These are phyloP conservation scores for Rallus crepitans DNA, from an alignment of 2,797 vertebrate genomes.

Conservation along the genomic window DNA sequence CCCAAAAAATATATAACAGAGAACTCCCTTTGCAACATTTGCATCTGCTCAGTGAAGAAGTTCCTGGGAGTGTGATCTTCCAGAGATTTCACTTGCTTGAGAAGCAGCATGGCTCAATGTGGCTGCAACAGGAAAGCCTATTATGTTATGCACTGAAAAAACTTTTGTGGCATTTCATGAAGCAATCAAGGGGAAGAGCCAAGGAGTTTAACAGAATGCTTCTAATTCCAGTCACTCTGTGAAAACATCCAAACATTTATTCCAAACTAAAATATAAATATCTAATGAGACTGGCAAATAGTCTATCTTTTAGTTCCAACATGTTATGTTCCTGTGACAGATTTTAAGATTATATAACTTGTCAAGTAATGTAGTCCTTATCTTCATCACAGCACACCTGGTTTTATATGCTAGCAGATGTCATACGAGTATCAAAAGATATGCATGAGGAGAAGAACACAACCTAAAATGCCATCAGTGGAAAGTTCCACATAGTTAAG, in stretches of 20 bases:
- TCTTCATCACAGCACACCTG: background rate
- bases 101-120: background rate
- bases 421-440: background rate
- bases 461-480: background rate
- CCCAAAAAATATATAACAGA: accelerated
- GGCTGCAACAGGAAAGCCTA: background rate
- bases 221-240: background rate
- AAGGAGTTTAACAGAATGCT: background rate
- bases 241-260: background rate
- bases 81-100: background rate
- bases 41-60: background rate
- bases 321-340: background rate
- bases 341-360: slow-evolving; percentile 11
- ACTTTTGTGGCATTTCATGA: background rate
- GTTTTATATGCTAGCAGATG: background rate
- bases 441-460: background rate
- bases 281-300: background rate
- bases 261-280: background rate
- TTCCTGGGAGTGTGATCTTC: background rate
- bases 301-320: background rate
- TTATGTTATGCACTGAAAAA: background rate
- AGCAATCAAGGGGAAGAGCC: background rate
- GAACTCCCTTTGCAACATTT: background rate
- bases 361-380: background rate
- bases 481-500: background rate